Base-by-base conservation (phyloP, 2,113 vertebrate species). In the Ceuthmochares aereus region DNA sequence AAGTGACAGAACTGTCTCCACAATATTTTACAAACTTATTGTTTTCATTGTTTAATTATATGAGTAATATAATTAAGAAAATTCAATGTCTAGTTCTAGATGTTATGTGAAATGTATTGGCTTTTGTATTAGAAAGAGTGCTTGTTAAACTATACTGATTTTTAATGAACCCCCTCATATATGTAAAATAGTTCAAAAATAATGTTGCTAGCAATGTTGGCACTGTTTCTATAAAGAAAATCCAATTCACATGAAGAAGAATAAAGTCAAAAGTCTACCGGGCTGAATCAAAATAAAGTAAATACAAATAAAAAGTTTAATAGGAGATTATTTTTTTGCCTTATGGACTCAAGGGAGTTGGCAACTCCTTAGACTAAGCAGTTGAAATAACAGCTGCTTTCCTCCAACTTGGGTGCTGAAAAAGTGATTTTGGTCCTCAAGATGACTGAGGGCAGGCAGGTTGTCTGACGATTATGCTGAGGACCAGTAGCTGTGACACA, bases 21-120 rank as follows among this genome's bases (percentile, higher is more conserved):
- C 72, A 91, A 82, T 85, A 63, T 84, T 93, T 93, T 58, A 47
- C 47, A 90, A 85, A 91, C 66, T 51, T 58, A 73, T 84, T 88
- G 62, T 83, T 94, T 69, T 43, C 60, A 84, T 66, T 87, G 29
- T 73, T 91, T 90, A 95, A 96, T 87, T 94, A 95, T 80, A 91
- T 43, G 63, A 60, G 66, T 60, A 78, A 66, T 34, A 74, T 59
- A 67, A 59, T 32, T 68, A 36, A 91, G 49, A 94, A 29, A 66
- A 40, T 37, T 87, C 47, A 14, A 36, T 94, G 56, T 26, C 70
- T 69, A 77, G 74, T 58, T 89, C 54, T 83, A 84, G 40, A 78
- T 40, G 55, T 29, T 13, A 32, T 67, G 40, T 73, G 67, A 95
- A 94, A 94, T 62, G 9, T 75, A 70, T 72, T 86, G 74, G 42